Percentiles rank a stretch among this genome's conserved stretches.
phyloP scores from a whole-genome alignment of 2,888 invertebrate species.

The Parnassius mnemosyne region DNA sequence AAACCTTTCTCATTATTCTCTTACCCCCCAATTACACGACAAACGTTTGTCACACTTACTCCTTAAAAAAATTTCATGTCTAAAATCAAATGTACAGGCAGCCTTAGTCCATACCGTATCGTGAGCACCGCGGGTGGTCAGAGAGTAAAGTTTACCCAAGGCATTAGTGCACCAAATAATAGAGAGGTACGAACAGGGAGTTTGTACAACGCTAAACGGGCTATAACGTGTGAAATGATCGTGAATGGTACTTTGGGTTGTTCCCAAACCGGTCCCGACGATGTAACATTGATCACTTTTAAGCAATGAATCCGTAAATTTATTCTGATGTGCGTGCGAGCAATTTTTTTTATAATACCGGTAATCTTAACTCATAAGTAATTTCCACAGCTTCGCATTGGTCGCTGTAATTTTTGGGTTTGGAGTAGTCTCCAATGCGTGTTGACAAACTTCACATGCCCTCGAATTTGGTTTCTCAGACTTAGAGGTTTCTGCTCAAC shows the following conservation, averaged over 20 bases:
- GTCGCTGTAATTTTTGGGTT: no score
- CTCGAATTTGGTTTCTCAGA: no score
- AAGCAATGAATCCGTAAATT: slow-evolving; percentile 4
- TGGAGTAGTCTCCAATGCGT: no score
- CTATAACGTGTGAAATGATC: slow-evolving; percentile 43
- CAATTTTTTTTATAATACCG: no score
- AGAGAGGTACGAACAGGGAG: slow-evolving; percentile 31
- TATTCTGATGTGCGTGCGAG: no score
- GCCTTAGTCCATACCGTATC: background rate
- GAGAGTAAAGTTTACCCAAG: slow-evolving; percentile 37
- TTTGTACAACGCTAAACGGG: slow-evolving; percentile 38
- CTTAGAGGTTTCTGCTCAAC: no score
- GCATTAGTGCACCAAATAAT: slow-evolving; percentile 41
- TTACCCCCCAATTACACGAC: no score
- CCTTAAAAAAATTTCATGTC: background rate
- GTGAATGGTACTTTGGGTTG: slow-evolving; percentile 16
- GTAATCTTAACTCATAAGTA: no score
- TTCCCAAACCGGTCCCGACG: slow-evolving; percentile 27
- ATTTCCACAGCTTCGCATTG: no score
- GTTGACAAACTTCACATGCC: no score
- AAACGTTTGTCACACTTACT: no score
- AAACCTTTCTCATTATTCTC: no score
- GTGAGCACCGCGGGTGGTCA: slow-evolving; percentile 41
- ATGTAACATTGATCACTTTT: slow-evolving; percentile 17
- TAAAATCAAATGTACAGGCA: slow-evolving; percentile 5